A percentile compares a stretch with the other conserved stretches of the same genome.
Conservation (phyloP, 2,888 invertebrate species). For the Ecdyonurus torrentis region DNA sequence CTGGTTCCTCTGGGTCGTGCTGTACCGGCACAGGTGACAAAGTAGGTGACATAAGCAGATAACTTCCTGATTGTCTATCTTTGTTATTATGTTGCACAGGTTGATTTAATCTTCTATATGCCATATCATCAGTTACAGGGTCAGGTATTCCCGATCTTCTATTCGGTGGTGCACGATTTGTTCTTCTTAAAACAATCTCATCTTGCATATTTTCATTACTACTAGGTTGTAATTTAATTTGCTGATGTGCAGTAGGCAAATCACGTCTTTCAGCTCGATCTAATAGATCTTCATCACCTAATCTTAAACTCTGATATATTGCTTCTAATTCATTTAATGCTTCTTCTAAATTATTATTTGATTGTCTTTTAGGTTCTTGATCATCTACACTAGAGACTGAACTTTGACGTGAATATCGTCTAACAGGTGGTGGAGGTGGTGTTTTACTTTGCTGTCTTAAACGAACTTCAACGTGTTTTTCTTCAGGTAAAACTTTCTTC, state of each 20-base stretch:
- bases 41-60: slow-evolving; percentile 50
- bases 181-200: slow-evolving; percentile 19
- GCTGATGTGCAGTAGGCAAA: slow-evolving; percentile 32
- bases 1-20: slow-evolving; percentile 39
- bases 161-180: slow-evolving; percentile 19
- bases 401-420: slow-evolving; percentile 20
- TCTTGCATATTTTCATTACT: slow-evolving; percentile 27
- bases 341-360: slow-evolving; percentile 60
- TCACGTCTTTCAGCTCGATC: slow-evolving; percentile 64
- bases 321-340: slow-evolving; percentile 78
- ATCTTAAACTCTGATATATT: slow-evolving; percentile 75
- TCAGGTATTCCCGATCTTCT: slow-evolving; percentile 38
- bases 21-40: slow-evolving; percentile 22
- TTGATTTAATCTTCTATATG: slow-evolving; percentile 49
- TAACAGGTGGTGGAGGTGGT: slow-evolving; percentile 21
- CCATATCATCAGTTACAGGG: slow-evolving; percentile 62
- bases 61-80: slow-evolving; percentile 38
- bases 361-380: slow-evolving; percentile 31
- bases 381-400: slow-evolving; percentile 21
- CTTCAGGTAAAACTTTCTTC: not conserved
- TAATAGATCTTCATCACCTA: slow-evolving; percentile 65
- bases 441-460: slow-evolving; percentile 5
- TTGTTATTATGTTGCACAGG: slow-evolving; percentile 25
- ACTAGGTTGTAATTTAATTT: slow-evolving; percentile 15
- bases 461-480: not conserved